These are phyloP conservation scores for Stenurella melanura DNA, from an alignment of 2,888 invertebrate genomes.

Conservation along the genomic window DNA sequence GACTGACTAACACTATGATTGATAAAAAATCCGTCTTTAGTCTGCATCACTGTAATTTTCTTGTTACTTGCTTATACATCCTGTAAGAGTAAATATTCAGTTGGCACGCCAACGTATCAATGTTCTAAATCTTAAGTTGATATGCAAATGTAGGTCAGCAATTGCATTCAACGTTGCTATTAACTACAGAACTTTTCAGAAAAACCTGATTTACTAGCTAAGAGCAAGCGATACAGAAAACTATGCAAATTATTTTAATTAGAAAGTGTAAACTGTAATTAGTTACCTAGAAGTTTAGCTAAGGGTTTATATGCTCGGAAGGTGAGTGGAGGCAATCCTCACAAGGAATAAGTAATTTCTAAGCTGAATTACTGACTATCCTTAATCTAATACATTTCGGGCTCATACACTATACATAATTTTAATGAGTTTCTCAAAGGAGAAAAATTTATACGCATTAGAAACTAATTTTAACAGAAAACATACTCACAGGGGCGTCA, in stretches of 20 bases:
- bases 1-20: too few species aligned
- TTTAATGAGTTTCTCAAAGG: not conserved
- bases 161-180: not conserved
- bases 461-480: not conserved
- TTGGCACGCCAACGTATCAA: too few species aligned
- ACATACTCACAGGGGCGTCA: too few species aligned
- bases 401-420: too few species aligned
- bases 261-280: conserved; percentile 33
- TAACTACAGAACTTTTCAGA: conserved; percentile 7
- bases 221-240: conserved; percentile 4
- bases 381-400: conserved; percentile 19
- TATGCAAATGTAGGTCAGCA: not conserved
- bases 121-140: too few species aligned
- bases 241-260: conserved; percentile 36
- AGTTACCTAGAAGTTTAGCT: conserved; percentile 29
- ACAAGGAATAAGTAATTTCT: conserved; percentile 25
- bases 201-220: not conserved
- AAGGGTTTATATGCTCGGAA: conserved; percentile 9
- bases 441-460: not conserved
- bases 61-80: too few species aligned
- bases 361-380: conserved; percentile 1
- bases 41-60: too few species aligned
- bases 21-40: too few species aligned
- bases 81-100: too few species aligned
- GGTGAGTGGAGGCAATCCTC: not conserved